Evolutionary conservation across 2,797 vertebrate genomes (phyloP), one percentile per base, ranked within the genome.

Genomic region (Hydrophis major): DNA sequence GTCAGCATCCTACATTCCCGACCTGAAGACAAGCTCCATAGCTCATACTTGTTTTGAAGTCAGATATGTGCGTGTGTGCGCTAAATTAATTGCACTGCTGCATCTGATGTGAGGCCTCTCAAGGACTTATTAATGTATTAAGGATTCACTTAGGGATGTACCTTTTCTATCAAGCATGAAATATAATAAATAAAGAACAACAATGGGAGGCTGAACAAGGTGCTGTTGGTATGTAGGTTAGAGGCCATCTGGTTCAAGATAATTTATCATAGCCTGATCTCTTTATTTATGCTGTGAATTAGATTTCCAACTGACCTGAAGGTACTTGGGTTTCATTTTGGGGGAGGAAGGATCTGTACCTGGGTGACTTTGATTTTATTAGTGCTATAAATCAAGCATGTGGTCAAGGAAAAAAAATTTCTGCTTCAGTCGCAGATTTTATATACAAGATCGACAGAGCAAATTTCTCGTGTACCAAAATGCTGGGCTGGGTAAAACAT

Each of bases 341-440:
- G 13, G 5, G 5, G 47, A 1, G 47, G 95, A 95, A 93, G 42
- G 91, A 87, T 56, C 11, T 94, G 20, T 94, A 55, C 56, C 95
- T 95, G 92, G 74, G 28, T 91, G 66, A 87, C 91, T 53, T 92
- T 90, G 57, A 89, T 61, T 91, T 96, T 96, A 95, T 96, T 95
- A 94, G 66, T 88, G 66, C 90, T 92, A 96, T 95, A 94, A 95
- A 96, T 94, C 94, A 94, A 59, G 47, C 61, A 14, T n/a, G 10
- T 63, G 87, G 90, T 63, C 90, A 93, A 92, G 59, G 69, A 92
- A 95, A 90, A 90, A 56, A 89, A 90, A 50, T 89, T 92, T 93
- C 63, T 60, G 93, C 95, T 92, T 94, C 50, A 88, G 92, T 55
- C 69, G 90, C 57, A 89, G 59, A 63, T 90, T 56, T 18, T 88